A percentile compares a stretch with the other conserved stretches of the same genome.
These are phyloP conservation scores for Philaethria dido DNA, from an alignment of 2,888 invertebrate species.

Conservation along the genomic window DNA sequence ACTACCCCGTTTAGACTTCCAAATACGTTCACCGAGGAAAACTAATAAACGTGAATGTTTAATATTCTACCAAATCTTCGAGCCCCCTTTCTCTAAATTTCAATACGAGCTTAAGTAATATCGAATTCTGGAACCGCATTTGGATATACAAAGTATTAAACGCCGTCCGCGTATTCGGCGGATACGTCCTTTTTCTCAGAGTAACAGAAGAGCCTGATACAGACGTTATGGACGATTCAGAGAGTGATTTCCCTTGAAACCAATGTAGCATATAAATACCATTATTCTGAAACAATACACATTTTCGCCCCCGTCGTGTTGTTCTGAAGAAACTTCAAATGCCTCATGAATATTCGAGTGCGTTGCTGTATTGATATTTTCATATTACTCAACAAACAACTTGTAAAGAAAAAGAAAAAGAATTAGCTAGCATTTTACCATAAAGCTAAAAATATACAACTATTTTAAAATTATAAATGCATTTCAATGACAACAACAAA, in stretches of 20 bases:
- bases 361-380: constrained; percentile 48
- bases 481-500: constrained; percentile 22
- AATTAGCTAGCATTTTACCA: too few species aligned
- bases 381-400: constrained; percentile 24
- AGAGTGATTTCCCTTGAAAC: constrained; percentile 83
- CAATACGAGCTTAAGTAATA: constrained; percentile 78
- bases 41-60: constrained; percentile 84
- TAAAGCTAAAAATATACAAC: not conserved
- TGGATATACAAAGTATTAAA: constrained; percentile 56
- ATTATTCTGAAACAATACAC: constrained; percentile 81
- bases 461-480: not conserved
- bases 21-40: constrained; percentile 75
- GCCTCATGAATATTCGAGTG: constrained; percentile 61
- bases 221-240: constrained; percentile 74
- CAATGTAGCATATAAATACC: constrained; percentile 83
- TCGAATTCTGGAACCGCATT: constrained; percentile 61
- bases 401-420: too few species aligned
- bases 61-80: constrained; percentile 78
- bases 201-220: constrained; percentile 54
- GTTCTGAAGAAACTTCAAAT: constrained; percentile 64
- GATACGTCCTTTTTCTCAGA: constrained; percentile 49
- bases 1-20: constrained; percentile 78
- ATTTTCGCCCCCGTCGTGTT: constrained; percentile 65
- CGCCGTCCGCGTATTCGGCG: constrained; percentile 48
- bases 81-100: constrained; percentile 62